phyloP scores from a whole-genome alignment of 2,113 vertebrate species.

The Setophaga coronata region DNA sequence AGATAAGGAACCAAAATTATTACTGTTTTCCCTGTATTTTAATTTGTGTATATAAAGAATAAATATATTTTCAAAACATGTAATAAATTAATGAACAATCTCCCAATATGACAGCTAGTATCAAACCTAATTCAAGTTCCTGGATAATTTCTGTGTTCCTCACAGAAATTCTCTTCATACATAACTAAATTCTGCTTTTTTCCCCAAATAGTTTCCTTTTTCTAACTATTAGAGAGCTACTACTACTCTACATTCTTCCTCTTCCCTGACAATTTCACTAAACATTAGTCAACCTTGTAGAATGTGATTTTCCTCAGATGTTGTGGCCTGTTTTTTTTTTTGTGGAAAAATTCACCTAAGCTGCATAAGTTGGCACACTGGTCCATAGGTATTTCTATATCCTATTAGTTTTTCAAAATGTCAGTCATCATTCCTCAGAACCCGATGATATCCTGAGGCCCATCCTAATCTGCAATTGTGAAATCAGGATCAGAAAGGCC shows the following conservation, averaged over 20 bases:
- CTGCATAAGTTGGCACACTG: neutral
- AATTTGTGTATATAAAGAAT: neutral
- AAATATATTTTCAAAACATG: neutral
- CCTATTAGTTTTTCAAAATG: neutral
- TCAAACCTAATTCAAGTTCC: neutral
- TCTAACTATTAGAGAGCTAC: neutral
- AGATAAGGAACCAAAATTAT: neutral
- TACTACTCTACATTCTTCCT: neutral
- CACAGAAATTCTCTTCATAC: neutral
- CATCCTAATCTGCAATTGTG: neutral
- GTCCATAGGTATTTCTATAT: neutral
- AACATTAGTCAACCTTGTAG: neutral
- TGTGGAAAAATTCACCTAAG: neutral
- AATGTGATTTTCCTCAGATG: neutral
- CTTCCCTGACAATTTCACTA: neutral
- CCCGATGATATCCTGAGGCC: neutral
- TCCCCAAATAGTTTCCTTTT: neutral
- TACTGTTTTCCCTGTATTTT: neutral
- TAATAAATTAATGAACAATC: neutral
- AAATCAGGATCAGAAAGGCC: neutral
- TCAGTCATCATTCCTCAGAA: neutral
- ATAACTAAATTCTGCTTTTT: neutral
- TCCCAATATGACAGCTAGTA: neutral
- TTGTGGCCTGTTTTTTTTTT: neutral
- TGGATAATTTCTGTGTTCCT: neutral